Conservation (phyloP, 30 jellyfish, hydroid and myxozoan genomes). For the Turritopsis dohrnii region DNA sequence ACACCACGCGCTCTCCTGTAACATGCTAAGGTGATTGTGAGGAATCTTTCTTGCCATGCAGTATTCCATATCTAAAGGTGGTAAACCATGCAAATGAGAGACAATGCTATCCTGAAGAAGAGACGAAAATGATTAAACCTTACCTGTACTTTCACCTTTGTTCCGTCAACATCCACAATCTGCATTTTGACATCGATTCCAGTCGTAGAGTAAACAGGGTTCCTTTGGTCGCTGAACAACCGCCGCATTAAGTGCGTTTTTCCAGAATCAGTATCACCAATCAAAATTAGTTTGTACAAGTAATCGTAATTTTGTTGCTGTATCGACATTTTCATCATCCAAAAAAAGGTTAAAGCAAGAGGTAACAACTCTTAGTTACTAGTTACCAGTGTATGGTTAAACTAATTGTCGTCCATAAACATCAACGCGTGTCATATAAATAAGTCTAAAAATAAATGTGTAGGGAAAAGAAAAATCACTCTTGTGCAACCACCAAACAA, state of each 20-base stretch:
- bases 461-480: too few species aligned
- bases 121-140: neutral
- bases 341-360: too few species aligned
- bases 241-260: conserved; percentile 81
- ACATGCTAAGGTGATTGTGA: conserved; percentile 87
- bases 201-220: too few species aligned
- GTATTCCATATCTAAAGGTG: conserved; percentile 85
- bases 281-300: conserved; percentile 72
- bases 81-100: too few species aligned
- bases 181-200: conserved; percentile 92
- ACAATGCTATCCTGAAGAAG: neutral
- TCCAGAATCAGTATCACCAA: conserved; percentile 97
- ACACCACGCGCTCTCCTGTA: conserved; percentile 96
- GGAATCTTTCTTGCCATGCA: conserved; percentile 93
- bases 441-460: too few species aligned
- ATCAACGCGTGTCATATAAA: too few species aligned
- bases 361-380: too few species aligned
- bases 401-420: too few species aligned
- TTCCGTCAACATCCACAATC: conserved; percentile 64
- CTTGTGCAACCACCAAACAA: too few species aligned
- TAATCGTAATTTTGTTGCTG: conserved; percentile 75
- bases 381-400: too few species aligned
- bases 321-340: conserved; percentile 27
- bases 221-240: conserved; percentile 78
- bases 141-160: conserved; percentile 87